These are phyloP conservation scores for Jacana jacana DNA, from an alignment of 2,113 vertebrate genomes.

Conservation along the genomic window DNA sequence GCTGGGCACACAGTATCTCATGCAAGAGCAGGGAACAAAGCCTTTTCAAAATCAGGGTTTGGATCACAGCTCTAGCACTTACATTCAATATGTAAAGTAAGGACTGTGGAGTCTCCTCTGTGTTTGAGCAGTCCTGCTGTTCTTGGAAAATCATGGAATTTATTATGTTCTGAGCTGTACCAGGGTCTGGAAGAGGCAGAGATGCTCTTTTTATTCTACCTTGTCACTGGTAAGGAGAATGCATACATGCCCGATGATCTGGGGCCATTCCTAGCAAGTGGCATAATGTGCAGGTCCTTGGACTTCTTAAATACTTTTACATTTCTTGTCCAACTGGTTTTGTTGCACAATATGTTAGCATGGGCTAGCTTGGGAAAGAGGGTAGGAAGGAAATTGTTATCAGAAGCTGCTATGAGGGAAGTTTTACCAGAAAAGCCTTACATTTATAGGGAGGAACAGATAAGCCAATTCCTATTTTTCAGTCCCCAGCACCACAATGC, in stretches of 20 bases:
- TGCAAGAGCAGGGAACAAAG: neutral
- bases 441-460: neutral
- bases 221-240: neutral
- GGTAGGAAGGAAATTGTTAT: slow-evolving; percentile 43
- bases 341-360: slow-evolving; percentile 14
- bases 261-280: neutral
- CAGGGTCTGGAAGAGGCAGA: neutral
- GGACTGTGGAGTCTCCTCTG: neutral
- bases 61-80: neutral
- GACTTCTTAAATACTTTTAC: neutral
- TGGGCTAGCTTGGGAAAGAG: slow-evolving; percentile 10
- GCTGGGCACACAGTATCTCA: neutral
- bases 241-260: rapidly evolving
- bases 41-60: neutral
- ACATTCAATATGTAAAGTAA: neutral
- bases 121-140: neutral
- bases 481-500: neutral
- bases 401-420: neutral
- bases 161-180: neutral
- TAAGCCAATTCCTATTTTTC: neutral
- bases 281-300: neutral
- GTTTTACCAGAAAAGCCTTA: neutral
- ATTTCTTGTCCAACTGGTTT: slow-evolving; percentile 19
- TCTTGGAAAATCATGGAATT: neutral
- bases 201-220: neutral